A percentile compares a stretch with the other conserved stretches of the same genome.
Conservation (phyloP, 2,888 invertebrate species). For the Vandiemenella viatica region DNA sequence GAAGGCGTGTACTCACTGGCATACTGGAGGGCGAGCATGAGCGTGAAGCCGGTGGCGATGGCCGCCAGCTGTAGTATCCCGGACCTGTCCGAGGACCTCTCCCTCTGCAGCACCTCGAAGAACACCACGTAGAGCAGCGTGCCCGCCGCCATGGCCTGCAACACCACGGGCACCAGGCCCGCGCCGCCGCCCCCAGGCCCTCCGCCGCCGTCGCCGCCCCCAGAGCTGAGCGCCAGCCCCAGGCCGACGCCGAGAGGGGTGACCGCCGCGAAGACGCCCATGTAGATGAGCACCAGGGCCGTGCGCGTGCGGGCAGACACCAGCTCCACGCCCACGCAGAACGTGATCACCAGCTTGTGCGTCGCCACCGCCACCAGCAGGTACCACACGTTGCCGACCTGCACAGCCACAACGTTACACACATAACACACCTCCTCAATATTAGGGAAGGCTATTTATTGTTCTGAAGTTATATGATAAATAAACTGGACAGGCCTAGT, state of each 20-base stretch:
- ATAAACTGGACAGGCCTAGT: too few species aligned
- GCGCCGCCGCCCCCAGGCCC: constrained; percentile 26
- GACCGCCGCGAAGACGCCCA: constrained; percentile 46
- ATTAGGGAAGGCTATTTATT: too few species aligned
- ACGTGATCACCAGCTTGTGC: constrained; percentile 49
- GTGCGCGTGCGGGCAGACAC: constrained; percentile 36
- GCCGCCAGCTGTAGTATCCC: constrained; percentile 40
- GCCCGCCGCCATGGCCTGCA: constrained; percentile 62
- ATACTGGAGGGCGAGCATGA: constrained; percentile 37
- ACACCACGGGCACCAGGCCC: constrained; percentile 31
- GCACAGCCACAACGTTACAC: too few species aligned
- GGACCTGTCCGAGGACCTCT: constrained; percentile 40
- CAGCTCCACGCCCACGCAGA: constrained; percentile 49
- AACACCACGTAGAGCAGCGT: constrained; percentile 67
- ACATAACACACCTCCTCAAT: too few species aligned
- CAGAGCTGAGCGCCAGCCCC: constrained; percentile 42
- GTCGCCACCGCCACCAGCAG: constrained; percentile 48
- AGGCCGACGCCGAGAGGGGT: constrained; percentile 51
- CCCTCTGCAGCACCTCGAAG: constrained; percentile 64
- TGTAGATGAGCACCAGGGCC: constrained; percentile 35
- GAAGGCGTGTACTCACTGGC: constrained; percentile 15
- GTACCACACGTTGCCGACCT: constrained; percentile 45
- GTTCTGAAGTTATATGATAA: too few species aligned
- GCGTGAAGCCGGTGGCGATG: constrained; percentile 38
- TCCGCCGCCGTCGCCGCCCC: too few species aligned